Base-by-base conservation (phyloP, 1,140 invertebrate genomes). In the Drosophila bocqueti region DNA sequence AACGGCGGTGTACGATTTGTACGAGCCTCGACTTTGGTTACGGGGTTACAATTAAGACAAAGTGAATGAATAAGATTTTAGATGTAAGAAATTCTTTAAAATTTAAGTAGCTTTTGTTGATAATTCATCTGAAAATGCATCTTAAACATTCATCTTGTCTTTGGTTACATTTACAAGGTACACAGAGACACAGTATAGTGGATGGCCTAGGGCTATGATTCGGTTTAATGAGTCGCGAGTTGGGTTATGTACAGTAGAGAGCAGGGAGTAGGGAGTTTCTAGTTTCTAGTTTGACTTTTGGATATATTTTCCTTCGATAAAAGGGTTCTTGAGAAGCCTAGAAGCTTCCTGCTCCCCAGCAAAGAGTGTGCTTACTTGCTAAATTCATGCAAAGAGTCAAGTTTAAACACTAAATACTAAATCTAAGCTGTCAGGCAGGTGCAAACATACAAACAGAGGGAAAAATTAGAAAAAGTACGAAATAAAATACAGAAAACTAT, bases 141-240 rank as follows among this genome's bases (percentile, higher is more conserved):
- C 29, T 52, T 52, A 21, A 21, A 13, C n/a, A 34, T 34, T 52
- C 18, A 52, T 34, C 2, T 52, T 34, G 50, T 1, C 50, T 34
- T 52, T 52, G 50, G 50, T 52, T 62, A 66, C 60, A 69, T 43
- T 29, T 71, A 71, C 63, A 71, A 26, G 49, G 67, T 55, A 66
- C 47, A 68, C 63, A 66, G 38, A 68, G 40, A 71, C 67, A 71
- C 67, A 68, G 67, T 68, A 8, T 46, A 9, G 21, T 24, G 34
- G 49, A 7, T 52, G 40, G 49, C 49, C 67, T 71, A 68, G n/a
- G 40, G 63, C 54, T 40, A 71, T 71, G 67, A 68, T 55, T 67
- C 18, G 60, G n/a, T 54, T 68, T 26, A 71, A 57, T 55, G 49
- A 71, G 64, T 47, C 64, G 64, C 67, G 64, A 34, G 31, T 67